These are phyloP conservation scores for Pterostichus niger DNA, from an alignment of 2,888 invertebrate species.

Conservation along the genomic window DNA sequence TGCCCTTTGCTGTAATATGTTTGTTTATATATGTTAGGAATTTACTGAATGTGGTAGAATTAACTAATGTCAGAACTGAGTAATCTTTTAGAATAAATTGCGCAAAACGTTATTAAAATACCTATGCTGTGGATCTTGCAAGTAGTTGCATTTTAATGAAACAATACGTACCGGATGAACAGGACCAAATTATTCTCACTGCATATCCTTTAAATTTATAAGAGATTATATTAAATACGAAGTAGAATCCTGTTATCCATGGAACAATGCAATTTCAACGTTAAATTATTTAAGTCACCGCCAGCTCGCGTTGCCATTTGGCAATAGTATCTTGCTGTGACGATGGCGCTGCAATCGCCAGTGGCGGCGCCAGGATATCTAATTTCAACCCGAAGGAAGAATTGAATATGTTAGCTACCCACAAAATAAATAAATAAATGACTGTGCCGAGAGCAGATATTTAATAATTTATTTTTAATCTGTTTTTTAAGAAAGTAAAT, in stretches of 20 bases:
- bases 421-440: too few species aligned
- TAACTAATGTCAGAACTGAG: not conserved
- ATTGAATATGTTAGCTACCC: not conserved
- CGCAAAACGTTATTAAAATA: constrained; percentile 7
- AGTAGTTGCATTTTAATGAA: constrained; percentile 21
- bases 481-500: too few species aligned
- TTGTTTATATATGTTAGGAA: not conserved
- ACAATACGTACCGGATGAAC: constrained; percentile 31
- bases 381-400: not conserved
- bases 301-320: constrained; percentile 32
- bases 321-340: constrained; percentile 21
- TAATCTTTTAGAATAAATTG: constrained; percentile 1
- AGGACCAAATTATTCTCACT: constrained; percentile 5
- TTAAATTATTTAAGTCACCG: constrained; percentile 55
- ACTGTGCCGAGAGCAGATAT: too few species aligned
- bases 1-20: too few species aligned
- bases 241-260: constrained; percentile 29
- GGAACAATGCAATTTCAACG: constrained; percentile 55
- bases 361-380: not conserved
- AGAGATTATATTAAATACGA: constrained; percentile 53
- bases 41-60: not conserved
- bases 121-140: not conserved
- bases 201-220: constrained; percentile 51
- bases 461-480: too few species aligned
- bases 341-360: constrained; percentile 17